Percentiles rank a stretch among this genome's conserved stretches.
These are phyloP conservation scores for Euphydryas editha DNA, from an alignment of 2,888 invertebrate species.

Conservation along the genomic window DNA sequence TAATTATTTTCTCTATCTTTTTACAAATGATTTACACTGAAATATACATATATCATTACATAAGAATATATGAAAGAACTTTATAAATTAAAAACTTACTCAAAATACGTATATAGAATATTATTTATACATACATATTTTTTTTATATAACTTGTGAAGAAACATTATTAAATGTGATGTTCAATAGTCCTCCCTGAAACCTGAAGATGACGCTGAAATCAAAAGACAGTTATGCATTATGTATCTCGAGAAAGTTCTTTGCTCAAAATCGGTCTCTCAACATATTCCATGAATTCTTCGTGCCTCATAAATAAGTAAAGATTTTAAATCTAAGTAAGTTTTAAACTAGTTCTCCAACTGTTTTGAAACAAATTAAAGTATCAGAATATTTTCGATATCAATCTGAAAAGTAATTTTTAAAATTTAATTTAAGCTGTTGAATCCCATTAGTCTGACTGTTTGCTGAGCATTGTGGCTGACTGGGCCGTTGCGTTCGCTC, in stretches of 20 bases:
- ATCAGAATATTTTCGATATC: slow-evolving; percentile 17
- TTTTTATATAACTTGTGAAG: no score
- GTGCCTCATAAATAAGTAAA: slow-evolving; percentile 37
- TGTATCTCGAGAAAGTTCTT: slow-evolving; percentile 29
- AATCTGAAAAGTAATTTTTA: slow-evolving; percentile 54
- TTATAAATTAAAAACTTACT: no score
- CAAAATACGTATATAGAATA: no score
- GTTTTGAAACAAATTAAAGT: slow-evolving; percentile 27
- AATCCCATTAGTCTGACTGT: slow-evolving; percentile 58
- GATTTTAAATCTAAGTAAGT: slow-evolving; percentile 26
- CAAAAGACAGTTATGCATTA: slow-evolving; percentile 29
- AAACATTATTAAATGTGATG: not conserved
- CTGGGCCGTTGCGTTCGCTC: slow-evolving; percentile 23
- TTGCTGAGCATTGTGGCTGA: slow-evolving; percentile 49
- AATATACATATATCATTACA: no score
- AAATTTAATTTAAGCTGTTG: slow-evolving; percentile 43
- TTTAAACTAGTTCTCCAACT: slow-evolving; percentile 17
- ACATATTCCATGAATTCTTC: slow-evolving; percentile 40
- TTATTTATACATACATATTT: no score
- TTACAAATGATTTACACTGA: no score
- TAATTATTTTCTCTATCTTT: no score
- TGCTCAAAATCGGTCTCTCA: slow-evolving; percentile 34
- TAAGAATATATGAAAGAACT: no score
- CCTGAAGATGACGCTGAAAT: slow-evolving; percentile 13
- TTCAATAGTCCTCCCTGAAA: not conserved